Percentiles rank a stretch among this genome's conserved stretches.
These are phyloP conservation scores for Netelia virgata DNA, from an alignment of 2,888 invertebrate species.

Conservation along the genomic window DNA sequence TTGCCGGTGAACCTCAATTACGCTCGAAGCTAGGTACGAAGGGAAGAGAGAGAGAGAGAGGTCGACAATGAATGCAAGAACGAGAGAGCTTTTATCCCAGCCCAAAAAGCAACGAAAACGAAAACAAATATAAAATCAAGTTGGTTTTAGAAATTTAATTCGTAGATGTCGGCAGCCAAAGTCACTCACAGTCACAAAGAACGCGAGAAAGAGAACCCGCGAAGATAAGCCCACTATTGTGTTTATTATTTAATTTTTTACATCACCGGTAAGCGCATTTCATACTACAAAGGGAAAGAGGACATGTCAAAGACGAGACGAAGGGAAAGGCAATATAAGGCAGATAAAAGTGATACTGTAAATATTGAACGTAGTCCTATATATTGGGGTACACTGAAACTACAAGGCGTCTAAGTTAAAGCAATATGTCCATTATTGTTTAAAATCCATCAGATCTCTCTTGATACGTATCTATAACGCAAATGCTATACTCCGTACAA, in stretches of 20 bases:
- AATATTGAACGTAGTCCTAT: conserved; percentile 4
- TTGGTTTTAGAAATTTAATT: conserved; percentile 78
- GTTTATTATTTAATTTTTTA: conserved; percentile 58
- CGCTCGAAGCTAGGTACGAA: not conserved
- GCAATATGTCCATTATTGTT: conserved; percentile 21
- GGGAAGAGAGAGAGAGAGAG: not conserved
- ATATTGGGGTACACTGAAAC: not conserved
- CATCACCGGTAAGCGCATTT: conserved; percentile 36
- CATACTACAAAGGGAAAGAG: conserved; percentile 9
- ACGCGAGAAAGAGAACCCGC: conserved; percentile 17
- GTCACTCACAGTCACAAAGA: conserved; percentile 17
- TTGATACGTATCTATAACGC: not conserved
- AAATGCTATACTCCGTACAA: not conserved
- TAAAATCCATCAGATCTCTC: too few relatives aligned
- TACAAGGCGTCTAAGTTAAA: conserved; percentile 20
- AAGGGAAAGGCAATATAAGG: not conserved
- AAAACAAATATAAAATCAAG: conserved; percentile 59
- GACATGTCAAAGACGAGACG: conserved; percentile 11
- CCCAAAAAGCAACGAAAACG: conserved; percentile 28
- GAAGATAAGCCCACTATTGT: conserved; percentile 52
- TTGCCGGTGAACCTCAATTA: not conserved
- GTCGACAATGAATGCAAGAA: not conserved
- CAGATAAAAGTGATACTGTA: conserved; percentile 2
- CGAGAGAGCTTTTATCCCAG: not conserved
- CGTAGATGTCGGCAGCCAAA: conserved; percentile 65